Conservation (phyloP, 2,888 invertebrate genomes). For the Caenorhabditis afra region DNA sequence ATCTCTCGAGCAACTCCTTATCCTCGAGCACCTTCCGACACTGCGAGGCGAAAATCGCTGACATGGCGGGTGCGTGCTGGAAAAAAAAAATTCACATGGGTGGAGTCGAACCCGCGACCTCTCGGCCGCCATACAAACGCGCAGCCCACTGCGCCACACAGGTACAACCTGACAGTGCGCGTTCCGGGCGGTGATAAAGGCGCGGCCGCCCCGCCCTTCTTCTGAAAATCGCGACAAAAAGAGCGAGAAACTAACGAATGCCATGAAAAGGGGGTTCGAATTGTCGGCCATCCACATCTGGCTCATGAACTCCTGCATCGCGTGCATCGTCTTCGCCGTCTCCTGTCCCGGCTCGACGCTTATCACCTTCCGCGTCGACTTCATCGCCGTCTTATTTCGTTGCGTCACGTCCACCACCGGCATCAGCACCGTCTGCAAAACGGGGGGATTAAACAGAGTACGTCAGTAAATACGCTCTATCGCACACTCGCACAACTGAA, state of each 20-base stretch:
- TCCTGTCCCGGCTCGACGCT: slow-evolving; percentile 21
- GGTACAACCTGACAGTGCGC: too few species aligned
- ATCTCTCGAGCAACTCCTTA: slow-evolving; percentile 39
- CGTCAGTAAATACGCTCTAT: too few species aligned
- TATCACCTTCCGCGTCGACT: slow-evolving; percentile 36
- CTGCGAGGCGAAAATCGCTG: slow-evolving; percentile 28
- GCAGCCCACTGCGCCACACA: too few species aligned
- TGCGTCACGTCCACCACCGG: slow-evolving; percentile 32
- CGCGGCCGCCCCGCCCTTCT: too few species aligned
- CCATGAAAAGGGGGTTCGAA: slow-evolving; percentile 39
- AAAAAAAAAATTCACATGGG: too few species aligned
- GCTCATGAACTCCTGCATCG: slow-evolving; percentile 25
- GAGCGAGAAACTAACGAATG: slow-evolving; percentile 12
- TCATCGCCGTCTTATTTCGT: slow-evolving; percentile 26
- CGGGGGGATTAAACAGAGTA: too few species aligned
- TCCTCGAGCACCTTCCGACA: slow-evolving; percentile 34
- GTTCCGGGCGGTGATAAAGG: too few species aligned
- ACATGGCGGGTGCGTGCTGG: slow-evolving; percentile 39
- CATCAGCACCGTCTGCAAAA: slow-evolving; percentile 53
- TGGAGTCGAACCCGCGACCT: too few species aligned
- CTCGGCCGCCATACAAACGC: too few species aligned
- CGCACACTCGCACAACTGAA: too few species aligned
- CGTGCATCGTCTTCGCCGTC: slow-evolving; percentile 7
- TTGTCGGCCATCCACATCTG: slow-evolving; percentile 34
- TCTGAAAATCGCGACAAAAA: too few species aligned